Evolutionary conservation across 2,113 vertebrate genomes (phyloP), one percentile per base, ranked within the genome.

Genomic region (Scomber scombrus): DNA sequence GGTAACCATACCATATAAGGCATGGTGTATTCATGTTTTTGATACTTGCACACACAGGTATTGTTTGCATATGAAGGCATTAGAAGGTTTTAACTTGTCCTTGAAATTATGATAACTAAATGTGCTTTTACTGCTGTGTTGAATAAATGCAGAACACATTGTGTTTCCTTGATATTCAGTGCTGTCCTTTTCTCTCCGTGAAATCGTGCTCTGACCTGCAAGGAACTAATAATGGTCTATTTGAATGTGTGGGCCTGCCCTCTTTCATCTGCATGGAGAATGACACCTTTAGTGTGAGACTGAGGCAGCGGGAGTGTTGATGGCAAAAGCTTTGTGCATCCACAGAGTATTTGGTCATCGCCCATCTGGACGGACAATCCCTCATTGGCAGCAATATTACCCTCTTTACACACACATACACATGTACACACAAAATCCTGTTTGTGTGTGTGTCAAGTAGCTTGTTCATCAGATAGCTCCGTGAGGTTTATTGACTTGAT

Each of bases 401-500:
- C 18, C 10, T 60, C 67, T 49, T 12, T 8, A 3, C 11, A 57
- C 60, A 45, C 57, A 49, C 43, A 60, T 64, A 73, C 18, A 72
- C 12, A 26, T 7, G 16, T 15, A 7, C 60, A 58, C 60, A 46
- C 67, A 63, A 82, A 84, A 62, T 52, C 23, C 19, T 63, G 47
- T 79, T 47, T 58, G 61, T 81, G 65, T 81, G 65, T 64, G 29
- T 62, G 66, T 80, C 70, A 71, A 70, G 40, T 64, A 65, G 34
- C 65, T 81, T 65, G 55, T 78, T 84, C 15, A 21, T 86, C 81
- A 70, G 56, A 78, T 83, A 73, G 49, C 61, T 56, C 49, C 3
- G 58, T 71, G 40, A 71, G 70, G 58, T 83, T 84, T 89, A 87
- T 87, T 76, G 82, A 90, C 72, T 82, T 75, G 62, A 84, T 83